Evolutionary conservation across 2,888 invertebrate genomes (phyloP).

Genomic region (Agrilus biguttatus): DNA sequence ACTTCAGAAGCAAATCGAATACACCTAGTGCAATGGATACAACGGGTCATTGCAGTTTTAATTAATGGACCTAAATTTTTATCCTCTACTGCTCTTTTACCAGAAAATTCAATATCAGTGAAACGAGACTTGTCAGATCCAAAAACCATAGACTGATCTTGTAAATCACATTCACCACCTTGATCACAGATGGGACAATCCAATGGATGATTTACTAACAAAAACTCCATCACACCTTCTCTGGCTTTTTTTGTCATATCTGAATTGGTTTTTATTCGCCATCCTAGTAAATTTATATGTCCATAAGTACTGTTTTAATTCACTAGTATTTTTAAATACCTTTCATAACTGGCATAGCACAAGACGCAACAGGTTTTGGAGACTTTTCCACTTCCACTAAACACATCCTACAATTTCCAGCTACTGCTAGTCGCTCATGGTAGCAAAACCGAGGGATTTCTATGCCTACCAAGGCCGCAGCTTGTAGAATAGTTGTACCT

Average conservation of each 20-base stretch:
- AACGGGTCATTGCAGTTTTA: constrained; percentile 98
- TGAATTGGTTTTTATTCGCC: constrained; percentile 95
- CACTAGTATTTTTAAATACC: constrained; percentile 27
- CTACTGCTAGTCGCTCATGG: constrained; percentile 94
- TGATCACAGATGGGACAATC: constrained; percentile 99
- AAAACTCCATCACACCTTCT: constrained; percentile 96
- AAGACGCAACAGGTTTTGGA: constrained; percentile 95
- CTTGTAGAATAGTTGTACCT: constrained; percentile 93
- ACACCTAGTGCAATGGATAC: constrained; percentile 98
- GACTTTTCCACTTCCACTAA: constrained; percentile 98
- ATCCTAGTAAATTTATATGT: constrained; percentile 34
- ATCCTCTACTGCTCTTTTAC: constrained; percentile 96
- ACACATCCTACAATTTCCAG: constrained; percentile 99
- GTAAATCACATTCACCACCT: constrained; percentile 83
- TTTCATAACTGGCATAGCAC: constrained; percentile 99
- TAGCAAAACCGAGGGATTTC: constrained; percentile 99
- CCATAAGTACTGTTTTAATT: background rate
- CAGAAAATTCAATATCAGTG: constrained; percentile 78
- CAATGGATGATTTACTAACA: constrained; percentile 94
- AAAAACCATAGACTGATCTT: constrained; percentile 99
- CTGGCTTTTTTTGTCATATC: constrained; percentile 60
- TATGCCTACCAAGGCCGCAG: constrained; percentile 86
- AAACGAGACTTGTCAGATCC: constrained; percentile 90
- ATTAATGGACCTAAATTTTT: constrained; percentile 97
- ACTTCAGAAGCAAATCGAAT: constrained; percentile 97